phyloP scores from a whole-genome alignment of 2,888 invertebrate species.

The Tetragonula carbonaria region DNA sequence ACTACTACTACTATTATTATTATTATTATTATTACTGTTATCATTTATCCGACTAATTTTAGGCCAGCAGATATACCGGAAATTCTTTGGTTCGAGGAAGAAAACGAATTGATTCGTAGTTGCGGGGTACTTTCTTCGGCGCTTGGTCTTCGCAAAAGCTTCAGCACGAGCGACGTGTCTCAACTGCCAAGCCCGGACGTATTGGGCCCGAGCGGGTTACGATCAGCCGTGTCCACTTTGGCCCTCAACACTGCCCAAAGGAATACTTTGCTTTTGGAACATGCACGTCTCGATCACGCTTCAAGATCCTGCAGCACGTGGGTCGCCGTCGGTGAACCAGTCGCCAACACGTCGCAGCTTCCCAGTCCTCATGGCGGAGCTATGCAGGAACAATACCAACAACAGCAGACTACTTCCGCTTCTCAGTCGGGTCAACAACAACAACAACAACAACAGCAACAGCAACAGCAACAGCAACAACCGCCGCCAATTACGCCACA shows the following conservation, averaged over 20 bases:
- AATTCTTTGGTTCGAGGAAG: conserved; percentile 89
- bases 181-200: conserved; percentile 86
- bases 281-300: conserved; percentile 86
- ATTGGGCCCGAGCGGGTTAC: conserved; percentile 76
- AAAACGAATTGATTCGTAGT: conserved; percentile 91
- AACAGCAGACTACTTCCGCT: conserved; percentile 27
- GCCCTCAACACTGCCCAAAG: conserved; percentile 86
- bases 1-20: too few species aligned
- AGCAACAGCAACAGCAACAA: conserved; percentile 40
- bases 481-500: conserved; percentile 80
- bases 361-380: conserved; percentile 92
- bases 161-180: conserved; percentile 92
- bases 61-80: conserved; percentile 88
- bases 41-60: conserved; percentile 5
- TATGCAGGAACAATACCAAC: conserved; percentile 72
- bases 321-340: conserved; percentile 92
- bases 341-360: conserved; percentile 90
- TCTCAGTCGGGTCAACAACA: conserved; percentile 26
- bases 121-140: conserved; percentile 92
- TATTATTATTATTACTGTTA: too few species aligned
- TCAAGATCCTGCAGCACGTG: conserved; percentile 93
- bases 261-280: conserved; percentile 85
- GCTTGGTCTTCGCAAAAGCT: conserved; percentile 92
- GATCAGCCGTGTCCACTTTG: conserved; percentile 85
- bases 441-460: too few species aligned